Evolutionary conservation across 2,888 invertebrate genomes (phyloP), one percentile per base, ranked within the genome.

Genomic region (Herminia tarsipennalis): DNA sequence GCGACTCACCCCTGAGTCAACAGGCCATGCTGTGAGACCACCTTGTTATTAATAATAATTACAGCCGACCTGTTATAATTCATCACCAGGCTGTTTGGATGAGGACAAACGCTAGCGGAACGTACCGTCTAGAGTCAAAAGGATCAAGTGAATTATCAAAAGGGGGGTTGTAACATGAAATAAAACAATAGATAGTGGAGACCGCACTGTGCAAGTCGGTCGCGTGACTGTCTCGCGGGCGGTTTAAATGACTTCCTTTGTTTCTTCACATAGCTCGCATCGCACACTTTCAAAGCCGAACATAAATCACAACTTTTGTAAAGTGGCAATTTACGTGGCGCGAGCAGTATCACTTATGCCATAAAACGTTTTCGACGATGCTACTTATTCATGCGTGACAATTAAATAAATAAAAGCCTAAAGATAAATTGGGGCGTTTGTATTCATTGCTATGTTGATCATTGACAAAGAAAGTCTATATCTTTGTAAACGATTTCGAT

Each of bases 241-340:
- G 81, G 73, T 80, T 64, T 81, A 80, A 83, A 83, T 81, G 78
- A 81, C 81, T 86, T 85, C 86, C 86, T 85, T 86, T 83, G 85
- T 85, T 82, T 82, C 81, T 82, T 79, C 74, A 78, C 82, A 78
- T 80, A 76, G 73, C 75, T 76, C 73, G 76, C 74, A 77, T 76
- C 72, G 72, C 61, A 72, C 68, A 73, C 75, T 72, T 73, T 68
- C 67, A 69, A 72, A 72, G 63, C 61, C 63, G 65, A 71, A 70
- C 66, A 73, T 75, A 75, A 75, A 75, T 75, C 73, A 75, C 68
- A 69, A 71, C 68, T 73, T 75, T 76, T 70, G 70, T 70, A 70
- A 73, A 71, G 71, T 70, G 66, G 74, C 70, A 66, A 76, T 73
- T 74, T 69, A 66, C 52, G 45, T 57, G 55, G 65, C 57, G 65